Base-by-base conservation (phyloP, 1,140 invertebrate genomes). In the Heterodera carotae region DNA sequence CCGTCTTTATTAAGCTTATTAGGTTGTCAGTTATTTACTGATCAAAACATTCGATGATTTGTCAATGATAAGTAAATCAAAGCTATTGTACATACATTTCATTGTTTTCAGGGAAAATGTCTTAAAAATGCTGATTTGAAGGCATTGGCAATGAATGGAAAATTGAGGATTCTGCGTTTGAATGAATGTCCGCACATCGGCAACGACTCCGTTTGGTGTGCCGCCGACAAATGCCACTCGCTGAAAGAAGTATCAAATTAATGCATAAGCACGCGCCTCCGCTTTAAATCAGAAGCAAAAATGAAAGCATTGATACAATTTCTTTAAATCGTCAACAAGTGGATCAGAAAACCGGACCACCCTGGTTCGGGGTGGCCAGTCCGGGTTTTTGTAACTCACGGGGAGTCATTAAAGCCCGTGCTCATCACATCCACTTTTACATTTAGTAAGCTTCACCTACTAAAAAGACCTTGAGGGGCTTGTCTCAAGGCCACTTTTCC, bases 171-270 rank as follows among this genome's bases (percentile, higher is more conserved):
- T 36, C 2, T 74, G 53, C 27, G 72, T 12, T 22, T 74, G 25
- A 74, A 74, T 18, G 53, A 74, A 15, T 74, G 72, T 12, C 56
- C 72, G 6, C 36, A 27, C 1, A 33, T 74, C 34, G 22, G 36
- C n/a, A 56, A 64, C 64, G 22, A 7, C 2, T 33, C 56, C 39
- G n/a, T 74, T 31, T 33, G 33, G 12, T 29, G 12, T 15, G 64
- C 64, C 2, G 25, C n/a, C 6, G 59, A 31, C 7, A 22, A 25
- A 1, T 59, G 72, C 59, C 2, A 18, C 22, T 18, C 31, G 36
- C n/a, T 74, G 27, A 74, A 74, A 62, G 72, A 74, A 27, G 72
- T 60, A 73, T n/a, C n/a, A n/a, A n/a, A n/a, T n/a, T n/a, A n/a
- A n/a, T n/a, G n/a, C n/a, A n/a, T n/a, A n/a, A n/a, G n/a, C n/a